Evolutionary conservation across 2,113 vertebrate species (phyloP).

Genomic region (Polypterus bichir): DNA sequence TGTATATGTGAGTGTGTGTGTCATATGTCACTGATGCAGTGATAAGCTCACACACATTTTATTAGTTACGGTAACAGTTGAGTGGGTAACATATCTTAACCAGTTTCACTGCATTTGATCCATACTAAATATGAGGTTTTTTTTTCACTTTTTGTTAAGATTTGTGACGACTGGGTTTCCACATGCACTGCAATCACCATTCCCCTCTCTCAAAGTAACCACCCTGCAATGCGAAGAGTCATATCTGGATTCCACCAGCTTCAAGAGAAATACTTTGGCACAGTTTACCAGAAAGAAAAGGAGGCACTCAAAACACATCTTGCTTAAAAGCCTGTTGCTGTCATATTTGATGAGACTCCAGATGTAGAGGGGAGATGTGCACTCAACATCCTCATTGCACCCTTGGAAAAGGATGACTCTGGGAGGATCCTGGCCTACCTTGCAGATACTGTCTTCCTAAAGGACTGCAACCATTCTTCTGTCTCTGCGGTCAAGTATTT

Average conservation of each 20-base stretch:
- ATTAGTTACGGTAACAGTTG: too few relatives aligned
- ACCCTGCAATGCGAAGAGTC: neutral
- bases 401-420: neutral
- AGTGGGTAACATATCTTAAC: too few relatives aligned
- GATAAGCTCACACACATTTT: too few relatives aligned
- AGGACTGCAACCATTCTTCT: neutral
- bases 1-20: too few relatives aligned
- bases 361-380: slow-evolving; percentile 1
- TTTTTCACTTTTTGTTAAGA: neutral
- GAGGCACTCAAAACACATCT: neutral
- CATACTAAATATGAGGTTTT: too few relatives aligned
- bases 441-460: slow-evolving; percentile 1
- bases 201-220: slow-evolving; percentile 1
- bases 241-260: slow-evolving; percentile 3
- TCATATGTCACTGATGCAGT: too few relatives aligned
- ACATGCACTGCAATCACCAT: slow-evolving; percentile 3
- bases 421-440: neutral
- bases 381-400: neutral
- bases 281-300: neutral
- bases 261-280: slow-evolving; percentile 1
- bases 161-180: neutral
- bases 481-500: neutral
- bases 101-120: too few relatives aligned
- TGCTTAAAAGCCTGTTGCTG: neutral
- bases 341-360: slow-evolving; percentile 6